Conservation (phyloP, 2,888 invertebrate genomes). For the Athalia circularis region DNA sequence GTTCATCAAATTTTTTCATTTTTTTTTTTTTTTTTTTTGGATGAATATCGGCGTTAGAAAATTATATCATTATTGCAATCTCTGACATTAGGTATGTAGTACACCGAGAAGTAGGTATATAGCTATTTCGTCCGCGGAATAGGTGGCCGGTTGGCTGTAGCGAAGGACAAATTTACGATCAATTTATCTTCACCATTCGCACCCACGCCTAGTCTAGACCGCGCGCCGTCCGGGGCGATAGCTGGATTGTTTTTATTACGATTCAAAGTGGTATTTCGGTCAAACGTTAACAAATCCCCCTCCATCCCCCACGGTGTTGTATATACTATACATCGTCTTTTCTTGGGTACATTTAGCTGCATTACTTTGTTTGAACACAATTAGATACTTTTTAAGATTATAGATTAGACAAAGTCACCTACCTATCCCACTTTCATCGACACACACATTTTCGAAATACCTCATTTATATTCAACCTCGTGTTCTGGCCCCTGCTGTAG, state of each 20-base stretch:
- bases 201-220: constrained; percentile 41
- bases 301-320: background rate
- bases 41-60: constrained; percentile 15
- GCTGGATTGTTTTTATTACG: constrained; percentile 14
- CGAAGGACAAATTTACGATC: constrained; percentile 36
- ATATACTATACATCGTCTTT: too few species aligned
- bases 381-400: too few species aligned
- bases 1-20: constrained; percentile 45
- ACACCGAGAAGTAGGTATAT: background rate
- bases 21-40: constrained; percentile 62
- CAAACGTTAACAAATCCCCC: constrained; percentile 14
- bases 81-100: background rate
- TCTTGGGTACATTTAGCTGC: too few species aligned
- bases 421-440: too few species aligned
- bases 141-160: background rate
- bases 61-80: background rate
- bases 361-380: too few species aligned
- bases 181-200: constrained; percentile 29
- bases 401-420: too few species aligned
- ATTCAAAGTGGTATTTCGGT: constrained; percentile 34
- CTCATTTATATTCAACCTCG: constrained; percentile 16
- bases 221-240: background rate
- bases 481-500: too few species aligned
- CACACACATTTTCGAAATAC: too few species aligned
- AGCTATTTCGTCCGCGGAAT: background rate